A percentile compares a stretch with the other conserved stretches of the same genome.
phyloP scores from a whole-genome alignment of 2,113 vertebrate species.

The Ascaphus truei region DNA sequence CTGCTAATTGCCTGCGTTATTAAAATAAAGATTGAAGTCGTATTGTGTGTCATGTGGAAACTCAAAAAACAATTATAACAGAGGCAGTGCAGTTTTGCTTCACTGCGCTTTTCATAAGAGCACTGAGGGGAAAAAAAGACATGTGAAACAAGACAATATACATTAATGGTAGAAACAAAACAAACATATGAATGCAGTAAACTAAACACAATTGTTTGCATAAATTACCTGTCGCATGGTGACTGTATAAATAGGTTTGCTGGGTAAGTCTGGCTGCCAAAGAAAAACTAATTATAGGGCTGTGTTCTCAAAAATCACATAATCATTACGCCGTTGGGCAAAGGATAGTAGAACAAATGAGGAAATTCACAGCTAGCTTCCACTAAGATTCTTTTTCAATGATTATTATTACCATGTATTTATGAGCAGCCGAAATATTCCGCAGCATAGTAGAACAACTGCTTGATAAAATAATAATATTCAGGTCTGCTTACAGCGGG shows the following conservation, averaged over 20 bases:
- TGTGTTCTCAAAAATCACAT: too few species aligned
- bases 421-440: too few species aligned
- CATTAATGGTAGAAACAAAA: background rate
- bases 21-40: conserved; percentile 5
- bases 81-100: background rate
- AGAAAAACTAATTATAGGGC: conserved; percentile 14
- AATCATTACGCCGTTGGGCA: too few species aligned
- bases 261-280: background rate
- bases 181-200: background rate
- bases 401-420: too few species aligned
- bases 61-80: conserved; percentile 2
- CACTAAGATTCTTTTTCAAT: too few species aligned
- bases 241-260: background rate
- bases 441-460: too few species aligned
- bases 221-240: conserved; percentile 1
- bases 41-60: background rate
- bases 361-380: too few species aligned
- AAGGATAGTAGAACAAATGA: background rate
- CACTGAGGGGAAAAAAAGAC: background rate
- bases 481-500: too few species aligned
- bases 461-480: too few species aligned
- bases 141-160: background rate
- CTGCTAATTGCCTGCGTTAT: conserved; percentile 5
- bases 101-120: background rate
- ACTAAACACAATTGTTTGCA: too few species aligned